Evolutionary conservation across 2,888 invertebrate genomes (phyloP).

Genomic region (Phyllotreta cruciferae): DNA sequence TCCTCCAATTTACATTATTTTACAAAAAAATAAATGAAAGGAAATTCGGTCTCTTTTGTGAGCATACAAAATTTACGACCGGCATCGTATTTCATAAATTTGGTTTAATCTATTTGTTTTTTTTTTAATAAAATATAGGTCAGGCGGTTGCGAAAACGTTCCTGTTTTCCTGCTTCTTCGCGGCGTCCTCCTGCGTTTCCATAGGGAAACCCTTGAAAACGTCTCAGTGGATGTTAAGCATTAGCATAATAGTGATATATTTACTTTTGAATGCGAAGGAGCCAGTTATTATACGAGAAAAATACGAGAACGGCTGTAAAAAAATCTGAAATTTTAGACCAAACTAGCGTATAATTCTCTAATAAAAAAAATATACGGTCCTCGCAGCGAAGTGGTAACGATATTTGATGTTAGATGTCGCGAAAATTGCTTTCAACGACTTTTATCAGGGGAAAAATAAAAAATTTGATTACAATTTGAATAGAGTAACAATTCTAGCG

Average conservation of each 20-base stretch:
- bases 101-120: too few relatives aligned
- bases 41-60: too few relatives aligned
- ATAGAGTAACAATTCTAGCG: too few relatives aligned
- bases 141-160: neutral
- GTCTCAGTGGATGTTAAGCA: conserved; percentile 43
- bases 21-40: too few relatives aligned
- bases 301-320: conserved; percentile 23
- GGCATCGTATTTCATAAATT: too few relatives aligned
- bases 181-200: conserved; percentile 21
- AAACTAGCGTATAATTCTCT: conserved; percentile 28
- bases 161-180: conserved; percentile 9
- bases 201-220: conserved; percentile 38
- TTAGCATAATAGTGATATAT: conserved; percentile 48
- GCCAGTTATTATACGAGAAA: conserved; percentile 27
- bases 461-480: too few relatives aligned
- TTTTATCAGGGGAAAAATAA: too few relatives aligned
- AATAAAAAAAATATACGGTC: conserved; percentile 28
- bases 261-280: conserved; percentile 38
- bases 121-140: conserved; percentile 10
- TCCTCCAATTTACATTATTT: too few relatives aligned
- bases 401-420: too few relatives aligned
- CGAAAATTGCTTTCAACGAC: too few relatives aligned
- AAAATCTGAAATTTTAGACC: conserved; percentile 27
- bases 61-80: too few relatives aligned
- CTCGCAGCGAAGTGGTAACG: neutral